A percentile compares a stretch with the other conserved stretches of the same genome.
These are phyloP conservation scores for Macaria notata DNA, from an alignment of 2,888 invertebrate genomes.

Conservation along the genomic window DNA sequence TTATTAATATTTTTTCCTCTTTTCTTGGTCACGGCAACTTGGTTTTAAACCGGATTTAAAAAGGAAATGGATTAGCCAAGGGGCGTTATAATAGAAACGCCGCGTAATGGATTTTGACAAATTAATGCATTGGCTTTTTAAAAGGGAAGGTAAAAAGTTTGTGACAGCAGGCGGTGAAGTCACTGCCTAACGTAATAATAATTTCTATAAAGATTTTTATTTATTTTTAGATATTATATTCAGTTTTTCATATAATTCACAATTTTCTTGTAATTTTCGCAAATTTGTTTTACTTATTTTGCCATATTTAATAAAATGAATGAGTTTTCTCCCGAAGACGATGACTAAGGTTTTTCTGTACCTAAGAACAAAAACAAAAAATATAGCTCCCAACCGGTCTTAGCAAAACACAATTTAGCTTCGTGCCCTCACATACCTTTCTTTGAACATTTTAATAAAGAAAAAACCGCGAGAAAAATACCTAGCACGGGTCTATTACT, in stretches of 20 bases:
- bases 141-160: neutral
- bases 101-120: conserved; percentile 8
- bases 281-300: neutral
- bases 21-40: conserved; percentile 31
- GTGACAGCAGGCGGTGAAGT: no score
- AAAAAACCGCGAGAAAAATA: neutral
- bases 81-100: conserved; percentile 11
- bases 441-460: conserved; percentile 16
- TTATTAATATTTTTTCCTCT: conserved; percentile 39
- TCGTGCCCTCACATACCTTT: conserved; percentile 4
- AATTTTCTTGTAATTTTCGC: neutral
- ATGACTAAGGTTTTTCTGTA: no score
- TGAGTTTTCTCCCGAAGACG: no score
- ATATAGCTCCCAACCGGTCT: no score
- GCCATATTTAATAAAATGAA: no score
- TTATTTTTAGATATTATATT: neutral
- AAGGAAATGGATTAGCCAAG: conserved; percentile 20
- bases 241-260: neutral
- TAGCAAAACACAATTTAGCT: conserved; percentile 4
- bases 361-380: no score
- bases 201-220: neutral
- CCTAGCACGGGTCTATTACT: neutral
- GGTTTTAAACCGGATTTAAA: conserved; percentile 26
- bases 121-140: neutral
- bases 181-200: no score